Conservation (phyloP, 2,888 invertebrate species). For the Lycocerus yunnanus region DNA sequence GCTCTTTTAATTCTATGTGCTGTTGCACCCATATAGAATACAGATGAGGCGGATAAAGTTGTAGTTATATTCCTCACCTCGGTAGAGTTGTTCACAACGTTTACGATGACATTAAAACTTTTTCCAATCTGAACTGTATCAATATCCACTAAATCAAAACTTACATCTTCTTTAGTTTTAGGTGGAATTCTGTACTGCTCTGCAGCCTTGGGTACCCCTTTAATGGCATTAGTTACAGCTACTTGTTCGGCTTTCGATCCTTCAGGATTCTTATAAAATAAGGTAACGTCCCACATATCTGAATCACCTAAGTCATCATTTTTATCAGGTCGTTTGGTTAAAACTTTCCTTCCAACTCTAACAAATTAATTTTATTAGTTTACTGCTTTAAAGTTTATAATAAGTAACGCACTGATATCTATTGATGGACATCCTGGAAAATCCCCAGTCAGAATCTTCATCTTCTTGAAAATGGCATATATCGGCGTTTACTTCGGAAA, state of each 20-base stretch:
- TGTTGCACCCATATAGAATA: slow-evolving; percentile 71
- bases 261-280: slow-evolving; percentile 67
- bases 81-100: slow-evolving; percentile 62
- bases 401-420: slow-evolving; percentile 65
- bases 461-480: slow-evolving; percentile 74
- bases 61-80: slow-evolving; percentile 67
- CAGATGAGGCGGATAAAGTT: slow-evolving; percentile 66
- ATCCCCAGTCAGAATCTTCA: slow-evolving; percentile 69
- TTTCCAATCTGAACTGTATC: slow-evolving; percentile 69
- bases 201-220: slow-evolving; percentile 65
- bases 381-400: neutral
- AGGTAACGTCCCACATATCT: slow-evolving; percentile 69
- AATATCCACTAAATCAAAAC: slow-evolving; percentile 69
- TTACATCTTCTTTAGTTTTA: slow-evolving; percentile 65
- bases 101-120: slow-evolving; percentile 68
- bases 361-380: slow-evolving; percentile 24
- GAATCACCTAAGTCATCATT: slow-evolving; percentile 68
- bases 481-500: slow-evolving; percentile 79
- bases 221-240: slow-evolving; percentile 69
- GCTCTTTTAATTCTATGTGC: slow-evolving; percentile 66
- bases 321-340: slow-evolving; percentile 66
- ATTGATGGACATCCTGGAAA: slow-evolving; percentile 66
- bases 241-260: slow-evolving; percentile 68
- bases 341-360: slow-evolving; percentile 70
- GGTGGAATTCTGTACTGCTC: slow-evolving; percentile 65